A percentile compares a stretch with the other conserved stretches of the same genome.
These are phyloP conservation scores for Cyrtonyx montezumae DNA, from an alignment of 2,113 vertebrate species.

Conservation along the genomic window DNA sequence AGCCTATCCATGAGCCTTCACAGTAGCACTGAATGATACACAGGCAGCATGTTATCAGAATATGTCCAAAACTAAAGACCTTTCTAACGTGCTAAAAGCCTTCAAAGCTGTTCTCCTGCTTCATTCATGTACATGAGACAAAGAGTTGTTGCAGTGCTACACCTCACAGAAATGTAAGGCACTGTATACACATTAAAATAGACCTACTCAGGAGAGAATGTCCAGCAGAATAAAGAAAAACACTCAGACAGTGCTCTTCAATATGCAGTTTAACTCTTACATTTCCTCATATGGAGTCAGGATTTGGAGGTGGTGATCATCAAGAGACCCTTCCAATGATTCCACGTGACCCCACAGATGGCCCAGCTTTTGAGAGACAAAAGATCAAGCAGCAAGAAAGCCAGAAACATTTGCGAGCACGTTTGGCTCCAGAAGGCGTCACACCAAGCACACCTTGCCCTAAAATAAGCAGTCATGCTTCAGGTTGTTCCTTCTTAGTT, in stretches of 20 bases:
- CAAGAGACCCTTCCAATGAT: too few relatives aligned
- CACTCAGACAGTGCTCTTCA: too few relatives aligned
- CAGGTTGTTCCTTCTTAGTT: neutral
- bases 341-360: neutral
- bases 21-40: neutral
- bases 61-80: neutral
- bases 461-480: neutral
- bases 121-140: neutral
- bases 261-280: too few relatives aligned
- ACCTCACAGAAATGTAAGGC: rapidly evolving
- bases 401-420: neutral
- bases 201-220: too few relatives aligned
- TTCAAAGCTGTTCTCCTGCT: neutral
- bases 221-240: too few relatives aligned
- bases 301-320: too few relatives aligned
- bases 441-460: neutral
- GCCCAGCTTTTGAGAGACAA: neutral
- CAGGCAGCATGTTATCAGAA: neutral
- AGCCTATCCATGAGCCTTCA: neutral
- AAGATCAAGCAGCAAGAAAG: neutral
- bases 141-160: neutral
- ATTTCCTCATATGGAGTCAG: too few relatives aligned
- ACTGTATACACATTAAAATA: too few relatives aligned
- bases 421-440: neutral
- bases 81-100: rapidly evolving